A percentile compares a stretch with the other conserved stretches of the same genome.
Evolutionary conservation across 2,888 invertebrate species (phyloP).

Genomic region (Entomobrya multifasciata): DNA sequence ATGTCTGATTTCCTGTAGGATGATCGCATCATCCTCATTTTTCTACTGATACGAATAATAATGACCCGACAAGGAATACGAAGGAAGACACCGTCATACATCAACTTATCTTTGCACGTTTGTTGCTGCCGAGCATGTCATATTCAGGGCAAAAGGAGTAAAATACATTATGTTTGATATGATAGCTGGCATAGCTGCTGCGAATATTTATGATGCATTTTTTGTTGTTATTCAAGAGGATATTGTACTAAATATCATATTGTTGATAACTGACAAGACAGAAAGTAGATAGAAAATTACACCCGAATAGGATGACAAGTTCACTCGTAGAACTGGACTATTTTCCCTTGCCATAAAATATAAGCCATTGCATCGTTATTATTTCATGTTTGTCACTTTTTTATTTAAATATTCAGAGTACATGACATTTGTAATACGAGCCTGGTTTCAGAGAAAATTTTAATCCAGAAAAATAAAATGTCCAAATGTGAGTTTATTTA

Average conservation of each 20-base stretch:
- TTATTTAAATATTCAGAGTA: no score
- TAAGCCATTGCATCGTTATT: no score
- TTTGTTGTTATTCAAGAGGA: constrained; percentile 35
- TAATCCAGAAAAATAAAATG: no score
- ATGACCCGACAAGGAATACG: constrained; percentile 15
- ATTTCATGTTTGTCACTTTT: no score
- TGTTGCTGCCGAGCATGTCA: constrained; percentile 51
- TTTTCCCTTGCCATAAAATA: no score
- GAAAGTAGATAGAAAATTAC: neutral
- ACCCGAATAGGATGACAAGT: no score
- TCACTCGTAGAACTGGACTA: no score
- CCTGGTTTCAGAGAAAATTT: no score
- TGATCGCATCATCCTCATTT: constrained; percentile 69
- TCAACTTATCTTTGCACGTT: constrained; percentile 24
- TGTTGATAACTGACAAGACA: constrained; percentile 34
- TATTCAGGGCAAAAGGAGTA: constrained; percentile 30
- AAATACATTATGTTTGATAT: constrained; percentile 36
- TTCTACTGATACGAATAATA: constrained; percentile 73
- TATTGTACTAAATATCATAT: constrained; percentile 26
- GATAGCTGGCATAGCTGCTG: neutral
- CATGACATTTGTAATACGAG: no score
- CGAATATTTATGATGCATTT: neutral
- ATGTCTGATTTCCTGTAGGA: constrained; percentile 73
- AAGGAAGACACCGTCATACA: neutral
- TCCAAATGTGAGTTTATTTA: no score